A percentile compares a stretch with the other conserved stretches of the same genome.
phyloP scores from a whole-genome alignment of 2,113 vertebrate species.

The Formicarius rufipectus region DNA sequence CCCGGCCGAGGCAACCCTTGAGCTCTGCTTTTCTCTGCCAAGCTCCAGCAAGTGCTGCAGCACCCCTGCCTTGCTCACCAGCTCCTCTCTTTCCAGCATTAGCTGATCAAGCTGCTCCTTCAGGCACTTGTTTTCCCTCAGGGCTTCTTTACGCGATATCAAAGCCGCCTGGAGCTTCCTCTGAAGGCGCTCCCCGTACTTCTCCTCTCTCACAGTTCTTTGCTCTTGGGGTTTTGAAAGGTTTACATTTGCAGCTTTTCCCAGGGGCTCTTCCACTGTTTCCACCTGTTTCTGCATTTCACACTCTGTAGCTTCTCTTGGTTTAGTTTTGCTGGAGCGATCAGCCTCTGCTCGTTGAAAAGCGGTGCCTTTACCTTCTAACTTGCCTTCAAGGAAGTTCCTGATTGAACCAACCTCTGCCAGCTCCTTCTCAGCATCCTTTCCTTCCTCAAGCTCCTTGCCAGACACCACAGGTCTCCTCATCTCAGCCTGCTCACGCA shows the following conservation, averaged over 20 bases:
- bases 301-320: conserved; percentile 57
- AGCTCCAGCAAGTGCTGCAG: conserved; percentile 64
- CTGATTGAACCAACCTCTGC: background rate
- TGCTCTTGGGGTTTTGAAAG: conserved; percentile 63
- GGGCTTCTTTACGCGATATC: conserved; percentile 83
- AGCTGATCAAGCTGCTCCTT: conserved; percentile 74
- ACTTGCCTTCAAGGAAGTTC: conserved; percentile 5
- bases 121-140: conserved; percentile 78
- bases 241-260: conserved; percentile 39
- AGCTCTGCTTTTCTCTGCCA: conserved; percentile 59
- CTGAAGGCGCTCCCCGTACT: conserved; percentile 72
- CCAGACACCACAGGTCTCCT: background rate
- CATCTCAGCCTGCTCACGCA: background rate
- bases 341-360: background rate
- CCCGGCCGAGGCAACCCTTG: background rate
- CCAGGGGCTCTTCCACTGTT: conserved; percentile 26
- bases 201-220: conserved; percentile 46
- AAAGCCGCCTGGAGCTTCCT: conserved; percentile 86
- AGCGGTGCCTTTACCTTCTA: conserved; percentile 11
- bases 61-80: conserved; percentile 41
- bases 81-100: conserved; percentile 58
- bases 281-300: conserved; percentile 68
- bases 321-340: conserved; percentile 55
- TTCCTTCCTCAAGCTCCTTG: background rate
- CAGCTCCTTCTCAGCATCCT: background rate